These are phyloP conservation scores for Coelopa pilipes DNA, from an alignment of 2,888 invertebrate genomes.

Conservation along the genomic window DNA sequence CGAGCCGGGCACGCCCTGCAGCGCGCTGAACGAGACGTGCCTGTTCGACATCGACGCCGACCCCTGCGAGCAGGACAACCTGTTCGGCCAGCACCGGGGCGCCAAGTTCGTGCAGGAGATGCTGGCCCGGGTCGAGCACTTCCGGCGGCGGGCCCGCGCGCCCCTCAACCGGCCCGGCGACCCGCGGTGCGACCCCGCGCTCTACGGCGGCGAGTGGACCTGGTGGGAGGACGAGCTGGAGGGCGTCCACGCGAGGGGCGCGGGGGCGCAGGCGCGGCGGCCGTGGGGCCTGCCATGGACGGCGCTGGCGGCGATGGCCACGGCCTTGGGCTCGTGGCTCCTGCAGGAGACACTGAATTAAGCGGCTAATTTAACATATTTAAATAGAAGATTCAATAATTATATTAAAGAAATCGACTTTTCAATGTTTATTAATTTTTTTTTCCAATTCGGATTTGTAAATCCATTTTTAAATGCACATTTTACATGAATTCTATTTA, in stretches of 20 bases:
- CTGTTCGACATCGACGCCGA: slow-evolving; percentile 69
- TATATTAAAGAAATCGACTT: no score
- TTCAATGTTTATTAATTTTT: no score
- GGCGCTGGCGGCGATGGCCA: neutral
- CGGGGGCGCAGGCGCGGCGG: neutral
- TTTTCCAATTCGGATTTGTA: no score
- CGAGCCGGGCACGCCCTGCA: slow-evolving; percentile 49
- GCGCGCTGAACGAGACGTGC: slow-evolving; percentile 62
- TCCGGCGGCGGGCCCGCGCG: slow-evolving; percentile 65
- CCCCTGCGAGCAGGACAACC: slow-evolving; percentile 68
- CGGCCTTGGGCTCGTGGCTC: neutral
- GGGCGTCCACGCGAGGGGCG: no score
- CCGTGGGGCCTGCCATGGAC: neutral
- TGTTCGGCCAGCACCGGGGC: slow-evolving; percentile 51
- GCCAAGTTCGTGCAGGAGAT: slow-evolving; percentile 56
- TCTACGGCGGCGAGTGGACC: slow-evolving; percentile 71
- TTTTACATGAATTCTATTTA: no score
- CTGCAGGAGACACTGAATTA: no score
- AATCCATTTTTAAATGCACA: no score
- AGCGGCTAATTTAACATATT: no score
- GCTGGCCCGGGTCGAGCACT: slow-evolving; percentile 66
- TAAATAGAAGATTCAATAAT: no score
- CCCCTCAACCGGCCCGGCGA: slow-evolving; percentile 68
- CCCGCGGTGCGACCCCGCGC: slow-evolving; percentile 69
- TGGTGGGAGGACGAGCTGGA: slow-evolving; percentile 71